Evolutionary conservation across 2,888 invertebrate species (phyloP).

Genomic region (Sceliomorpha sp.): DNA sequence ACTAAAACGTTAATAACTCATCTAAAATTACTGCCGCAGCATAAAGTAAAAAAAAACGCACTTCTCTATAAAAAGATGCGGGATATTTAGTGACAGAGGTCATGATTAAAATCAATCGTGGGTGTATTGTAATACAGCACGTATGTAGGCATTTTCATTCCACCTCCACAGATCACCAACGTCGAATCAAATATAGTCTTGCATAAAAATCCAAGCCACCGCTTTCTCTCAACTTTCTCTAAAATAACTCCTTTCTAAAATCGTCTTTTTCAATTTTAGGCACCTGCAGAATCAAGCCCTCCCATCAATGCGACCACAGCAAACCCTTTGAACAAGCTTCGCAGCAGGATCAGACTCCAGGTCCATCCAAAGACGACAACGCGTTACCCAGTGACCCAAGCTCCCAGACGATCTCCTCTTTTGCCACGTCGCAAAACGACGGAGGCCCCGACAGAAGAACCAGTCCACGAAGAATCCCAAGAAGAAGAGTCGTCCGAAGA

Average conservation of each 20-base stretch:
- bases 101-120: no score
- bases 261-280: no score
- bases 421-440: constrained; percentile 74
- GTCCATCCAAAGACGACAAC: constrained; percentile 77
- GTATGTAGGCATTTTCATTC: not conserved
- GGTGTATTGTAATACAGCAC: no score
- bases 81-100: not conserved
- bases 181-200: no score
- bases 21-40: no score
- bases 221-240: no score
- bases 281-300: constrained; percentile 74
- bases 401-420: constrained; percentile 72
- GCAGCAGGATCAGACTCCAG: constrained; percentile 78
- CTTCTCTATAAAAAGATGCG: no score
- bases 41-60: no score
- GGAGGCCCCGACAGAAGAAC: constrained; percentile 67
- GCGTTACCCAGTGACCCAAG: constrained; percentile 65
- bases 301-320: constrained; percentile 68
- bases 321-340: constrained; percentile 79
- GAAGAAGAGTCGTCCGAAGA: constrained; percentile 60
- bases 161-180: no score
- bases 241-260: not conserved
- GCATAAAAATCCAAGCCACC: no score
- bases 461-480: constrained; percentile 58
- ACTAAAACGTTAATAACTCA: no score